Evolutionary conservation across 1,140 invertebrate species (phyloP).

Genomic region (Cherax quadricarinatus): DNA sequence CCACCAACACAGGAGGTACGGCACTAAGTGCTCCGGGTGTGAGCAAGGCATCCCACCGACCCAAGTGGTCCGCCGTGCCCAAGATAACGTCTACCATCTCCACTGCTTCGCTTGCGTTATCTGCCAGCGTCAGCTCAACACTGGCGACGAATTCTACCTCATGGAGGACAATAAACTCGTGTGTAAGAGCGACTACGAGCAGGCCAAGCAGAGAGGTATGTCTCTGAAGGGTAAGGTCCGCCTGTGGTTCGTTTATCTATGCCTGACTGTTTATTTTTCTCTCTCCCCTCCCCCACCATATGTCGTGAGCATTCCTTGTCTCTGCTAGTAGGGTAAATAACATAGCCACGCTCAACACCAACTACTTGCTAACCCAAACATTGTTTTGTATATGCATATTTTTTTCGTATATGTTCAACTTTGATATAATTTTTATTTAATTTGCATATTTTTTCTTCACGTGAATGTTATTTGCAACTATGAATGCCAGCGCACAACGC

Average conservation of each 20-base stretch:
- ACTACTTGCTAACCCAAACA: neutral
- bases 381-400: neutral
- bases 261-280: neutral
- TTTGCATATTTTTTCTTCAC: neutral
- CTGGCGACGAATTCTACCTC: conserved; percentile 98
- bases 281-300: neutral
- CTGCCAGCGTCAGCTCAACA: conserved; percentile 95
- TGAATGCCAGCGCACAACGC: neutral
- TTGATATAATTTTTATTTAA: neutral
- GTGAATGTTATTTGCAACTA: conserved; percentile 13
- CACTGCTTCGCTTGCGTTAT: conserved; percentile 97
- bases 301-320: neutral
- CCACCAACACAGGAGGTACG: conserved; percentile 87
- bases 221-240: conserved; percentile 62
- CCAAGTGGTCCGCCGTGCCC: conserved; percentile 94
- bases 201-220: conserved; percentile 82
- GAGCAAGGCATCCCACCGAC: conserved; percentile 96
- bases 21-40: conserved; percentile 97
- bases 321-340: neutral
- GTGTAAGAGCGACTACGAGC: conserved; percentile 98
- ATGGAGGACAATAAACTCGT: conserved; percentile 98
- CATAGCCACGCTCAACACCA: neutral
- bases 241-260: neutral
- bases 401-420: neutral
- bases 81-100: conserved; percentile 97